These are phyloP conservation scores for Leucoma salicis DNA, from an alignment of 2,888 invertebrate species.

Conservation along the genomic window DNA sequence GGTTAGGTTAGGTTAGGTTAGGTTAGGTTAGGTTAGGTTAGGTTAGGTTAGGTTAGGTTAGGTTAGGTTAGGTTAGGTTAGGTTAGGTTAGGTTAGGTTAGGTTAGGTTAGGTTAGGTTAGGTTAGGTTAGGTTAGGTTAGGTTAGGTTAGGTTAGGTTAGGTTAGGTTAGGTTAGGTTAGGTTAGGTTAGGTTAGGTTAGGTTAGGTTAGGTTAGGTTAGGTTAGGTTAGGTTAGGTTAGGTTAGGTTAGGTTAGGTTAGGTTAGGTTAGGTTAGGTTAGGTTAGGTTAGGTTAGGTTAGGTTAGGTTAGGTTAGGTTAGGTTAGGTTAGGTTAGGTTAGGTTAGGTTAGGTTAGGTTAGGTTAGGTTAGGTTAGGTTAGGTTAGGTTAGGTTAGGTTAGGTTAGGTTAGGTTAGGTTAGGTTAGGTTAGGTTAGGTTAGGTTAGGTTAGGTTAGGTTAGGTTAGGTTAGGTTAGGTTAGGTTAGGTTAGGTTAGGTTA, in stretches of 20 bases:
- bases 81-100: constrained; percentile 26
- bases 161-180: constrained; percentile 23
- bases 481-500: constrained; percentile 28
- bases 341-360: constrained; percentile 10
- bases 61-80: constrained; percentile 27
- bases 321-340: constrained; percentile 14
- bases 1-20: constrained; percentile 19
- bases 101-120: constrained; percentile 29
- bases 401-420: constrained; percentile 8
- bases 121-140: constrained; percentile 26
- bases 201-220: constrained; percentile 19
- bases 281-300: constrained; percentile 29
- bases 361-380: constrained; percentile 12
- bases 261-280: constrained; percentile 9
- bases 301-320: constrained; percentile 30
- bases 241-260: constrained; percentile 10
- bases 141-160: constrained; percentile 28
- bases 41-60: constrained; percentile 29
- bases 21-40: constrained; percentile 22
- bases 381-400: constrained; percentile 11
- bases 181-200: constrained; percentile 23
- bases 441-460: constrained; percentile 9
- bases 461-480: constrained; percentile 17
- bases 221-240: constrained; percentile 8
- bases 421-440: constrained; percentile 11